These are phyloP conservation scores for Lordiphosa fenestrarum DNA, from an alignment of 2,888 invertebrate species.

Conservation along the genomic window DNA sequence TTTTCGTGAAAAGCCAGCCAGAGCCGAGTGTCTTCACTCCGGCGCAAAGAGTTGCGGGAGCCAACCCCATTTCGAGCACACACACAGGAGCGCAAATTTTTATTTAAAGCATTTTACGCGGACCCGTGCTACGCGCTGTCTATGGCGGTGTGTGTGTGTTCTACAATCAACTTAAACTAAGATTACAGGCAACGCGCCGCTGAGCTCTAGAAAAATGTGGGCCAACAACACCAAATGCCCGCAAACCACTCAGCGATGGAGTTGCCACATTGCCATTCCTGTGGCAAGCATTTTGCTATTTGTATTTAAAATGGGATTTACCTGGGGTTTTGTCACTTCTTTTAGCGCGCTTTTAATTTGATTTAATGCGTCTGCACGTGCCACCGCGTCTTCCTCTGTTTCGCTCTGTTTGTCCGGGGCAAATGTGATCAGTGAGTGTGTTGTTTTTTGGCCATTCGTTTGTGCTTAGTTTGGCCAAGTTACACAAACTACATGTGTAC, in stretches of 20 bases:
- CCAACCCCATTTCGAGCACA: constrained; percentile 26
- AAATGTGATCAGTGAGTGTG: constrained; percentile 34
- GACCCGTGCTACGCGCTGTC: constrained; percentile 12
- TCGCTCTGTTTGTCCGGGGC: constrained; percentile 17
- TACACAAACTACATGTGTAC: constrained; percentile 30
- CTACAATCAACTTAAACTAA: constrained; percentile 72
- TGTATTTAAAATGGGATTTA: constrained; percentile 73
- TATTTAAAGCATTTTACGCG: constrained; percentile 45
- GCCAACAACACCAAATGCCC: constrained; percentile 41
- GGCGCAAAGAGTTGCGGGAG: constrained; percentile 30
- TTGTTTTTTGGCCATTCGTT: constrained; percentile 44
- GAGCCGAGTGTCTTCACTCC: constrained; percentile 14
- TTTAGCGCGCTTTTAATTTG: constrained; percentile 73
- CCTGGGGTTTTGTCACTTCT: constrained; percentile 68
- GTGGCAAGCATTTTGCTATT: constrained; percentile 50
- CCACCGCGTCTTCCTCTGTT: constrained; percentile 14
- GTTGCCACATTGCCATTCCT: constrained; percentile 7
- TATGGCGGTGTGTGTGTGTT: constrained; percentile 34
- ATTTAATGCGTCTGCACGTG: constrained; percentile 73
- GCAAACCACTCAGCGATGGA: constrained; percentile 37
- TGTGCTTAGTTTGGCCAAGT: constrained; percentile 45
- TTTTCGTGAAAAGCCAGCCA: constrained; percentile 42
- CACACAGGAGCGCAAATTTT: constrained; percentile 34
- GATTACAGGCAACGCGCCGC: constrained; percentile 61
- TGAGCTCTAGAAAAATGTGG: constrained; percentile 66